A percentile compares a stretch with the other conserved stretches of the same genome.
phyloP scores from a whole-genome alignment of 1,140 invertebrate genomes.

The Heliothis virescens region DNA sequence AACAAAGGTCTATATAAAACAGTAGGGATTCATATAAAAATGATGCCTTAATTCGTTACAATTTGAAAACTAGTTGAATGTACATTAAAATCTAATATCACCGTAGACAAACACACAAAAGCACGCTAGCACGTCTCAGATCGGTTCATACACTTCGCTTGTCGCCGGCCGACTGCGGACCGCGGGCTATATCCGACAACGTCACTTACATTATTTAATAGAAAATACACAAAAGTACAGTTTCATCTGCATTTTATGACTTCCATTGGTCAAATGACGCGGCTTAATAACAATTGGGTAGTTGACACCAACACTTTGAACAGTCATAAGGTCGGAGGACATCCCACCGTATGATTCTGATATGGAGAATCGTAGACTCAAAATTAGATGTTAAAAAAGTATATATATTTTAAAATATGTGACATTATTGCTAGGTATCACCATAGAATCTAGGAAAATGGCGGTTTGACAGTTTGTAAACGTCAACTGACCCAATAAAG shows the following conservation, averaged over 20 bases:
- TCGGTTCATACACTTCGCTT: slow-evolving; percentile 45
- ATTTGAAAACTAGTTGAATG: slow-evolving; percentile 47
- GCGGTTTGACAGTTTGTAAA: no score
- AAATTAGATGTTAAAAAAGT: no score
- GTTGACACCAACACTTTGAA: no score
- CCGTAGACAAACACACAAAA: slow-evolving; percentile 70
- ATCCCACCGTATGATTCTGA: no score
- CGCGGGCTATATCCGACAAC: not conserved
- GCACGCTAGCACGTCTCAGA: slow-evolving; percentile 61
- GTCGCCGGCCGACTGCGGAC: not conserved
- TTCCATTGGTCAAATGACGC: no score
- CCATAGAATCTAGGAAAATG: no score
- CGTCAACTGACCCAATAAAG: no score
- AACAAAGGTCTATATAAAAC: slow-evolving; percentile 45
- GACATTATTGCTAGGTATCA: no score
- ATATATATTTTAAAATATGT: no score
- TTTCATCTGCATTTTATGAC: not conserved
- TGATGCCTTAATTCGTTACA: slow-evolving; percentile 48
- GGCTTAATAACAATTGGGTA: no score
- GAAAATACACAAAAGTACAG: not conserved
- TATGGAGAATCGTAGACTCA: no score
- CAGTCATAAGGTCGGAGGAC: no score
- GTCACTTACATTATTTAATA: not conserved
- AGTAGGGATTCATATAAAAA: slow-evolving; percentile 30
- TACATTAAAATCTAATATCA: slow-evolving; percentile 69